A percentile compares a stretch with the other conserved stretches of the same genome.
Evolutionary conservation across 1,140 invertebrate genomes (phyloP).

Genomic region (Batillaria attramentaria): DNA sequence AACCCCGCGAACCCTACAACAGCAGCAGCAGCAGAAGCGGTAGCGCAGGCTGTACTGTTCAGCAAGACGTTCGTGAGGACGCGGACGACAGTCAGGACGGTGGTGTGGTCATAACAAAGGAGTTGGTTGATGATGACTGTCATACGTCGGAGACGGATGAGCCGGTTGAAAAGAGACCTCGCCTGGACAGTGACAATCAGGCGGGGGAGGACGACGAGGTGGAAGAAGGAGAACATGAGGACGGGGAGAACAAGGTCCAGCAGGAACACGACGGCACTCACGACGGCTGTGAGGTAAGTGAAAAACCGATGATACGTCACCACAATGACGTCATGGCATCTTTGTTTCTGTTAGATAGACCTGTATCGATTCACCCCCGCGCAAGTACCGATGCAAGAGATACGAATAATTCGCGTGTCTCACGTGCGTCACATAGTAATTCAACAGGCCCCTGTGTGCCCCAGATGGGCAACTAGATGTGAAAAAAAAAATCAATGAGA

Average conservation of each 20-base stretch:
- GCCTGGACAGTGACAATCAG: neutral
- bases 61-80: neutral
- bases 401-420: too few species aligned
- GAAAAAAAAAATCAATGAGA: too few species aligned
- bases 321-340: too few species aligned
- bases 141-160: neutral
- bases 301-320: too few species aligned
- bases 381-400: too few species aligned
- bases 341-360: too few species aligned
- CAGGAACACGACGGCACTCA: neutral
- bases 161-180: neutral
- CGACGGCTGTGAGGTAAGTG: too few species aligned
- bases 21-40: neutral
- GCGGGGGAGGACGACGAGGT: neutral
- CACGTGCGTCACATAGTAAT: too few species aligned
- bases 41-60: neutral
- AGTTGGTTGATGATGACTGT: neutral
- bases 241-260: neutral
- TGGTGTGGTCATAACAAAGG: too few species aligned
- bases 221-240: slow-evolving; percentile 8
- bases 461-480: too few species aligned
- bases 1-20: slow-evolving; percentile 1
- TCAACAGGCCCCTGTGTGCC: too few species aligned
- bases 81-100: neutral
- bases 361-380: too few species aligned